Base-by-base conservation (phyloP, 2,888 invertebrate genomes). In the Bombylius major region DNA sequence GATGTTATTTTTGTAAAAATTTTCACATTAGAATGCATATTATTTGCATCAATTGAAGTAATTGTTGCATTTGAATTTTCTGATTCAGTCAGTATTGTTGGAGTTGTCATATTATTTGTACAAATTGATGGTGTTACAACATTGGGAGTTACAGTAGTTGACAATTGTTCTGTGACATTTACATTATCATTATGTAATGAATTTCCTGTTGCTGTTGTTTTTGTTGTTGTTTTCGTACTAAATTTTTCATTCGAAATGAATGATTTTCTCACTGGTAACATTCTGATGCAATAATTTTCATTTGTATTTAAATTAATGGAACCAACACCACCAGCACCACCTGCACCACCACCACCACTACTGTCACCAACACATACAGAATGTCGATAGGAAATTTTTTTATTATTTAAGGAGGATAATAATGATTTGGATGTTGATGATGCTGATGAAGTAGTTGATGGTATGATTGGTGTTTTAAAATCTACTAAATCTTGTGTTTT, bases 391-490 rank as follows among this genome's bases (percentile, higher is more conserved):
- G 62, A 59, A n/a, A 47, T 48, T 42, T 11, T 42, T 42, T 42
- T 8, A 42, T 42, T 42, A 11, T 42, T 8, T 42, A 11, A 42
- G 11, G 39, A 42, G 39, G 39, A 42, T 42, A 11, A 11, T 8
- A 11, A 42, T 42, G 39, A 11, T 8, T 42, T 42, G 1, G 12
- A 42, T 42, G 39, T 11, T 42, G 39, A 42, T 7, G 39, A 42
- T 42, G 39, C 8, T 33, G 48, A 47, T 50, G 49, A 50, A 23
- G n/a, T 32, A 39, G 53, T 12, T 65, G 67, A 57, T 57, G 73
- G 72, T 11, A 70, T 68, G 62, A 70, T 67, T 4, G 73, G 74
- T 4, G 74, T 73, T 63, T 73, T 73, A 54, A 73, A 73, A 9
- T 67, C 72, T 39, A 62, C 65, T 23, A 59, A 58, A 57, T 63